Conservation (phyloP, 2,113 vertebrate species). For the Heterotilapia buettikoferi region DNA sequence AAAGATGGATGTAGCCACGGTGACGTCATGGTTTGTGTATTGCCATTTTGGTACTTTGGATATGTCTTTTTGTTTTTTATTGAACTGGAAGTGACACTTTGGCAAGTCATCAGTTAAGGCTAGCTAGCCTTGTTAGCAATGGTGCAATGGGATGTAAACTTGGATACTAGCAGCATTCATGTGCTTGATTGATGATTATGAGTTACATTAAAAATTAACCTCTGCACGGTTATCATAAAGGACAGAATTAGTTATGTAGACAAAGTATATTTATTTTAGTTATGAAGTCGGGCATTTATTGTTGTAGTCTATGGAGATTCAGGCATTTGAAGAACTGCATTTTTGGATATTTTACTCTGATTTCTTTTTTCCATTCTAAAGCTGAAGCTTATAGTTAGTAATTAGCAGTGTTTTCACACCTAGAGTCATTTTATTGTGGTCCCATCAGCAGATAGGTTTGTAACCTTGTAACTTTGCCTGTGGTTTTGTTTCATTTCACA, state of each 20-base stretch:
- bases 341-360: neutral
- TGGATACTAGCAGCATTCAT: neutral
- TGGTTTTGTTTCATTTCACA: neutral
- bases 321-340: neutral
- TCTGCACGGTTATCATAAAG: neutral
- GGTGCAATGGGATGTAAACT: neutral
- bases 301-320: neutral
- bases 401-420: neutral
- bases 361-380: neutral
- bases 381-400: neutral
- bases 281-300: neutral
- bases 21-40: neutral
- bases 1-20: neutral
- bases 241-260: neutral
- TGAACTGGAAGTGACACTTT: neutral
- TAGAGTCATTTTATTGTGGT: neutral
- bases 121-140: neutral
- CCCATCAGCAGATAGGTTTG: neutral
- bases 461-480: neutral
- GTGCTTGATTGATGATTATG: neutral
- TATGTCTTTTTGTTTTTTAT: neutral
- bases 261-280: neutral
- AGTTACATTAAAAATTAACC: neutral
- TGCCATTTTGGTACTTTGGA: neutral
- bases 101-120: neutral